Percentiles rank a stretch among this genome's conserved stretches.
Evolutionary conservation across 2,888 invertebrate species (phyloP).

Genomic region (Clitarchus hookeri): DNA sequence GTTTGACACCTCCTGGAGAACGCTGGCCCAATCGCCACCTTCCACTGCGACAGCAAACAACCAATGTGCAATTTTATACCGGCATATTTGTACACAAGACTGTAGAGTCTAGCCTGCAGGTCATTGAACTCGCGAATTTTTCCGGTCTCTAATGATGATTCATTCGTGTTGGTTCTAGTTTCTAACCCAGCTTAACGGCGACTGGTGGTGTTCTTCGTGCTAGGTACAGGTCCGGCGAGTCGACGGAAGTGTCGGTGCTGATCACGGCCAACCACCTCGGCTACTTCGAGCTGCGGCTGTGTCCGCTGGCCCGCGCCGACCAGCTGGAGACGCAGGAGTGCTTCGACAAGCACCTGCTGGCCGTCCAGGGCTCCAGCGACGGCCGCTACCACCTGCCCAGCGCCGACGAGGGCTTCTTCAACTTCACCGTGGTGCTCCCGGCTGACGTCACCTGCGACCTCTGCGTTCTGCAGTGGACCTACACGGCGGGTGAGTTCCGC

Average conservation of each 20-base stretch:
- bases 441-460: conserved; percentile 40
- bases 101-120: too few species aligned
- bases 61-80: too few species aligned
- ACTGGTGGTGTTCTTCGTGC: background rate
- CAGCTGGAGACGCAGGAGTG: conserved; percentile 48
- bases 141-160: too few species aligned
- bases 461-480: conserved; percentile 46
- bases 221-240: conserved; percentile 50
- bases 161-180: background rate
- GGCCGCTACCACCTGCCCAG: conserved; percentile 43
- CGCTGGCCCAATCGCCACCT: too few species aligned
- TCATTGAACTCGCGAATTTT: too few species aligned
- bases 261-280: conserved; percentile 55
- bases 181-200: background rate
- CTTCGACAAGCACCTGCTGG: conserved; percentile 45
- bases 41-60: too few species aligned
- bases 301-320: conserved; percentile 43
- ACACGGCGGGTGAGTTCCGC: conserved; percentile 31
- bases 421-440: conserved; percentile 39
- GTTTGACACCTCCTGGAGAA: too few species aligned
- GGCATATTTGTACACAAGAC: too few species aligned
- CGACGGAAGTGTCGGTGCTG: conserved; percentile 49
- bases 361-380: conserved; percentile 47
- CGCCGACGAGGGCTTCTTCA: conserved; percentile 28
- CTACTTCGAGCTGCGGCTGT: conserved; percentile 48